Evolutionary conservation across 2,113 vertebrate genomes (phyloP).

Genomic region (Macroglossus sobrinus): DNA sequence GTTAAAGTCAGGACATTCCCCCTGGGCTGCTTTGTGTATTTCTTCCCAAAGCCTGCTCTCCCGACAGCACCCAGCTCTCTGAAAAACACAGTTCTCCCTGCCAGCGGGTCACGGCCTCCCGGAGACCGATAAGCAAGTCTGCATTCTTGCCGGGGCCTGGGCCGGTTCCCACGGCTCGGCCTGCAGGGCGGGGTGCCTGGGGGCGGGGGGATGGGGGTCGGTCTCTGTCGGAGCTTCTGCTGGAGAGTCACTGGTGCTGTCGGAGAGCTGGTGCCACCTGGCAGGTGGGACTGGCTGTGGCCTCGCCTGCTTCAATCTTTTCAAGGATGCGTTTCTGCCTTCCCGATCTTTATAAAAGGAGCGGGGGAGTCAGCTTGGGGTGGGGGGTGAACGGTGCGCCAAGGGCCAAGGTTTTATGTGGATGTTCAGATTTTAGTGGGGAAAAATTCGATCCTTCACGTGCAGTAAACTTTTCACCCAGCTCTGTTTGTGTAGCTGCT

Average conservation of each 20-base stretch:
- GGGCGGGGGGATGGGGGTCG: no score
- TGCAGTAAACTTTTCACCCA: neutral
- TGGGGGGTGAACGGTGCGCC: neutral
- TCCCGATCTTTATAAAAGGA: neutral
- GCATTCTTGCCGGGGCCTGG: neutral
- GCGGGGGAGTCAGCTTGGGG: neutral
- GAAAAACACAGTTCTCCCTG: neutral
- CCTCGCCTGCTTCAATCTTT: neutral
- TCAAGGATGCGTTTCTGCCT: neutral
- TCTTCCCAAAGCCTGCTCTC: slow-evolving; percentile 31
- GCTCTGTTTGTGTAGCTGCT: neutral
- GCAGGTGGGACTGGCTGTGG: neutral
- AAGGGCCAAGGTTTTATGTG: neutral
- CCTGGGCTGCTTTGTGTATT: neutral
- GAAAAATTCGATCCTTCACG: neutral
- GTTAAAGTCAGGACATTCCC: slow-evolving; percentile 34
- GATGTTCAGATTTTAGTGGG: neutral
- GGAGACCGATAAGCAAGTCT: neutral
- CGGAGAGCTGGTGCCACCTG: neutral
- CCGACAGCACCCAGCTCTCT: neutral
- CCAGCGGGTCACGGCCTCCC: neutral
- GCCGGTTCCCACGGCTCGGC: neutral
- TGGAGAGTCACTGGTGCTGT: neutral
- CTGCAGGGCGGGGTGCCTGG: neutral
- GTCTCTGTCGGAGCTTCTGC: neutral